Percentiles rank a stretch among this genome's conserved stretches.
phyloP scores from a whole-genome alignment of 2,888 invertebrate genomes.

The Capitulum mitella region DNA sequence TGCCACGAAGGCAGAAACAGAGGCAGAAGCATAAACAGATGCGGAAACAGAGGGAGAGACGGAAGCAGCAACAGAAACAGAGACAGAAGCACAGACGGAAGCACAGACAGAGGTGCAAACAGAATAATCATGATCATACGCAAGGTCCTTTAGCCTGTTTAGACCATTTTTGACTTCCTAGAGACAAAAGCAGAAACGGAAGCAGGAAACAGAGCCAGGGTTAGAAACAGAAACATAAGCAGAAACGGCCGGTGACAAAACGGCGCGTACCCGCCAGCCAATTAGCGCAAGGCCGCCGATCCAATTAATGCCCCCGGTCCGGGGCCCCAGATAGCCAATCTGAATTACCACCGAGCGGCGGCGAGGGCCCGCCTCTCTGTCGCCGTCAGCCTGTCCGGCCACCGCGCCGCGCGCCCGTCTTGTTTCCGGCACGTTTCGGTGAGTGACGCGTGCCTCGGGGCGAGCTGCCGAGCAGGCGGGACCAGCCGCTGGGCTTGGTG shows the following conservation, averaged over 20 bases:
- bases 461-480: background rate
- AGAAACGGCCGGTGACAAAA: background rate
- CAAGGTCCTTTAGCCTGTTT: too few relatives aligned
- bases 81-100: background rate
- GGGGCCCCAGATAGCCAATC: background rate
- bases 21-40: too few relatives aligned
- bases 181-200: background rate
- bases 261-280: background rate
- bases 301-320: background rate
- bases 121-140: too few relatives aligned
- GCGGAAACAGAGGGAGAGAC: background rate
- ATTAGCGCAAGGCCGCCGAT: background rate
- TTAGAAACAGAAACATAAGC: too few relatives aligned
- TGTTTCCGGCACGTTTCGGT: background rate
- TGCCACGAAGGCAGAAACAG: too few relatives aligned
- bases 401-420: background rate
- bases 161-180: too few relatives aligned
- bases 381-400: background rate
- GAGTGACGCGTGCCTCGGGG: too few relatives aligned
- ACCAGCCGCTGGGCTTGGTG: too few relatives aligned
- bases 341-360: background rate
- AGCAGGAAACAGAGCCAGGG: background rate
- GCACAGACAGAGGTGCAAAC: background rate
- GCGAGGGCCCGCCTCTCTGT: background rate
- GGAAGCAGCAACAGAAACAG: background rate